Base-by-base conservation (phyloP, 2,113 vertebrate genomes). In the Leptocoma aspasia region DNA sequence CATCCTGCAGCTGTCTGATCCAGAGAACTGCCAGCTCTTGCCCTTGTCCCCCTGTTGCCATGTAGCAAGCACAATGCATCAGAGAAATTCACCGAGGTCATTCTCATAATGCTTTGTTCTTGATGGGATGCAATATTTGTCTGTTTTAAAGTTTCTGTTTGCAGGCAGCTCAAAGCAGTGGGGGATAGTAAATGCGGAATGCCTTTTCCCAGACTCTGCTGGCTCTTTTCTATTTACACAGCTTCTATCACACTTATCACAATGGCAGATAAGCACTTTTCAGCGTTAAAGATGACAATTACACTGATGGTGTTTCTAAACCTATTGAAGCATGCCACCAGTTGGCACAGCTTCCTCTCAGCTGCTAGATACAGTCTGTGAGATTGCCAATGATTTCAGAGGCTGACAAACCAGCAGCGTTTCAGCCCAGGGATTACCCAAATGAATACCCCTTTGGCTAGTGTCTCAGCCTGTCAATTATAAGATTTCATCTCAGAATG, bases 381-480 rank as follows among this genome's bases (percentile, higher is more conserved):
- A 93, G 88, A 96, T 94, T 96, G 95, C 84, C 92, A 97, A 42
- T 95, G 93, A 96, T 96, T 96, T 97, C 61, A 86, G 78, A 94
- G 66, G 61, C 75, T 96, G 90, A 95, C 82, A 95, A 89, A 95
- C 86, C 94, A 97, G 94, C 84, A 96, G 89, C 69, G 57, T 84
- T 95, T 96, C 90, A 95, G 71, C 60, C 78, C 75, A 93, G 92
- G 86, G 88, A 96, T 76, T 92, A 85, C 86, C 61, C 72, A 82
- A 68, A 95, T 1, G 15, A 61, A 93, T 88, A 91, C 39, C 82
- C 90, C 61, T 90, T 94, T 97, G 94, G 90, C 90, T 92, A 90
- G 52, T 80, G 42, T 54, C 68, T 92, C 84, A 84, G 68, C 75
- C 66, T 86, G 60, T 88, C 94, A 97, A 64, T 96, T 96, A 96